Base-by-base conservation (phyloP, 2,888 invertebrate genomes). In the Heliconius cydno region DNA sequence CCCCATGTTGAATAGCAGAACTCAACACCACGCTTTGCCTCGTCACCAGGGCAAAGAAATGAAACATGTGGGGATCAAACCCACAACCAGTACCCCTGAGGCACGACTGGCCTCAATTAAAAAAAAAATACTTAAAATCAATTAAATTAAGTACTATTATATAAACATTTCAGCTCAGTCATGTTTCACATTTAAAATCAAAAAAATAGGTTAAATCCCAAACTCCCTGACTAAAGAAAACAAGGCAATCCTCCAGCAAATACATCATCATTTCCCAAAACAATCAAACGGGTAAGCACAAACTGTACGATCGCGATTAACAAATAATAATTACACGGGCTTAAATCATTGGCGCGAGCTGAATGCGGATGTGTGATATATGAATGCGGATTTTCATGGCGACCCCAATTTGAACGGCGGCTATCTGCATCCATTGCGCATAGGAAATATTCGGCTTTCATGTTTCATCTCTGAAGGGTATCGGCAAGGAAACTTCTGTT, bases 341-440 rank as follows among this genome's bases (percentile, higher is more conserved):
- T 76, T 79, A 79, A 81, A 81, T 82, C 79, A 78, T 76, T 78
- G 66, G 77, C 72, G 68, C 76, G 80, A 78, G 79, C 80, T 67
- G 81, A 63, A 80, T 81, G 81, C 81, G 79, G 79, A 80, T 81
- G 72, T 79, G 82, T 80, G 81, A 82, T 80, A 82, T 79, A 79
- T 82, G 81, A 82, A 81, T 82, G 81, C 82, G 80, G 79, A 80
- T 81, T 79, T 80, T 76, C 80, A 80, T 76, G 66, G 70, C 66
- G 80, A 77, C 80, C 81, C 77, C 82, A 80, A 82, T 82, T 81
- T 79, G 67, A 78, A 79, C 74, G 66, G 41, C 77, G 77, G 75
- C 80, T 78, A 80, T 79, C 81, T 80, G 82, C 81, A 74, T 77
- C 76, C 77, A 76, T 79, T 79, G 77, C 78, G 79, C 81, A 74